phyloP scores from a whole-genome alignment of 2,113 vertebrate genomes.

The Clinocottus analis region DNA sequence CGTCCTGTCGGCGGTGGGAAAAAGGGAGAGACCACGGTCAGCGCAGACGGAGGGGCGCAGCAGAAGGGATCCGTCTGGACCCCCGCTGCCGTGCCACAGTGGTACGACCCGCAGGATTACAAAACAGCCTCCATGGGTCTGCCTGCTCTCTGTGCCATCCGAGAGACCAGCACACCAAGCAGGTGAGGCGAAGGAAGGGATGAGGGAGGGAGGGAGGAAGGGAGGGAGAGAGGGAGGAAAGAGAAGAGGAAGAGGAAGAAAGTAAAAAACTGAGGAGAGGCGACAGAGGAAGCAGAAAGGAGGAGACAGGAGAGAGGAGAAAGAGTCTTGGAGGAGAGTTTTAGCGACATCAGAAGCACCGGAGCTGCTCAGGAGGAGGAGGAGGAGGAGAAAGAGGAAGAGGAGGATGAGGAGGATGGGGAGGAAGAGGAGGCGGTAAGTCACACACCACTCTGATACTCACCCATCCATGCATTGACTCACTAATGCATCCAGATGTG shows the following conservation, averaged over 20 bases:
- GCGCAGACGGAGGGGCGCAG: conserved; percentile 76
- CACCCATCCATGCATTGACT: conserved; percentile 25
- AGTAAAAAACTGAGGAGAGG: background rate
- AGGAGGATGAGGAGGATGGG: background rate
- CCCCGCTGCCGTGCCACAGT: conserved; percentile 71
- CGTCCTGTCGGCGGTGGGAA: conserved; percentile 72
- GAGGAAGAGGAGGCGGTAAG: conserved; percentile 65
- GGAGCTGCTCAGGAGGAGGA: conserved; percentile 62
- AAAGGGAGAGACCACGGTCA: conserved; percentile 78
- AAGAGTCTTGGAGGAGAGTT: conserved; percentile 19
- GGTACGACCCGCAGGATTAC: conserved; percentile 92
- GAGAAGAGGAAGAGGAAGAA: conserved; percentile 9
- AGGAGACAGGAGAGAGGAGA: conserved; percentile 14
- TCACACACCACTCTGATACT: conserved; percentile 62
- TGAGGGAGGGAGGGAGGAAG: background rate
- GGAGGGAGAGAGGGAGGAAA: background rate
- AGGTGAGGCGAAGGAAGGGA: conserved; percentile 26
- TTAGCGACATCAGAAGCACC: conserved; percentile 65
- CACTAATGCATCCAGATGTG: background rate
- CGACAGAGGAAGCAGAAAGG: conserved; percentile 21
- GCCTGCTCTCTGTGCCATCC: conserved; percentile 85
- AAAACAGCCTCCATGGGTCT: conserved; percentile 89
- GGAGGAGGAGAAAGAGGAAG: conserved; percentile 36
- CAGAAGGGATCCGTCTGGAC: conserved; percentile 71
- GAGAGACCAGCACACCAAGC: conserved; percentile 80